A percentile compares a stretch with the other conserved stretches of the same genome.
Evolutionary conservation across 1,140 invertebrate genomes (phyloP).

Genomic region (Harpegnathos saltator): DNA sequence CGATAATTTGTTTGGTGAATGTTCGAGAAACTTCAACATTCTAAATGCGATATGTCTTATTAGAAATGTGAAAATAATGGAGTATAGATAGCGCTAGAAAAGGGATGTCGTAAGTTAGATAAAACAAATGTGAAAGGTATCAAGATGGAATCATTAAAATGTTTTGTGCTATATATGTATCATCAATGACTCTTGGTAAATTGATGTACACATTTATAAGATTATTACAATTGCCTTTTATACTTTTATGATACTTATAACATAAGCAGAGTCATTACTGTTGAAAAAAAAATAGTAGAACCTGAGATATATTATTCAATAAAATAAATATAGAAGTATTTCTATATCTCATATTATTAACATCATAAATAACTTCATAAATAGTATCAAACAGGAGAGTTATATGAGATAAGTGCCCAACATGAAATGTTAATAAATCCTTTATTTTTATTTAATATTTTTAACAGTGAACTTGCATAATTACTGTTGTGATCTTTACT

Average conservation of each 20-base stretch:
- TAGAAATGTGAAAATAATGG: neutral
- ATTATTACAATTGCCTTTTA: no score
- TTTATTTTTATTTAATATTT: slow-evolving; percentile 4
- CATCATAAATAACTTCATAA: neutral
- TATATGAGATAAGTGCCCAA: no score
- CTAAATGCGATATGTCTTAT: neutral
- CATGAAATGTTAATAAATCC: neutral
- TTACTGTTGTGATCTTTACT: neutral
- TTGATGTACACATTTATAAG: no score
- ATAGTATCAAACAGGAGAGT: no score
- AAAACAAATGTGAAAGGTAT: neutral
- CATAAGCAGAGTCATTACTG: neutral
- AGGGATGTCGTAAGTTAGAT: neutral
- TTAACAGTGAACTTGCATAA: neutral
- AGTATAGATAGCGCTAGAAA: no score
- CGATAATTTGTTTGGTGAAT: neutral
- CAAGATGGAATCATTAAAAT: neutral
- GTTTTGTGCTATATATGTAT: no score
- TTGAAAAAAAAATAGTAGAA: neutral
- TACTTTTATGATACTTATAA: neutral
- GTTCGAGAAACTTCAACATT: neutral
- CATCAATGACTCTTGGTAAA: no score
- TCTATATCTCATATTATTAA: neutral
- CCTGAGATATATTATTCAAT: neutral
- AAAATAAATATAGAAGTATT: neutral